A percentile compares a stretch with the other conserved stretches of the same genome.
Conservation (phyloP, 1,140 invertebrate species). For the Stegodyphus dumicola region DNA sequence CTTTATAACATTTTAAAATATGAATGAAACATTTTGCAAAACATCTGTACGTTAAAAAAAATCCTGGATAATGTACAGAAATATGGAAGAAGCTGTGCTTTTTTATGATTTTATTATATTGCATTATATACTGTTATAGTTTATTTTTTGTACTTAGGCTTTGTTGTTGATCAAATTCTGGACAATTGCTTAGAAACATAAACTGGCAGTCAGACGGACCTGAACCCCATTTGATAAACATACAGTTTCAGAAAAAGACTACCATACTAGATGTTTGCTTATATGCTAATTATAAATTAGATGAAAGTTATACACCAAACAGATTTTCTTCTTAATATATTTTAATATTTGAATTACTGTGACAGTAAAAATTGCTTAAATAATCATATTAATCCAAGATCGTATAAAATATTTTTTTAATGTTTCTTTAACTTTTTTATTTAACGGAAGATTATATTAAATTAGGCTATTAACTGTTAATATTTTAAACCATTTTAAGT, state of each 20-base stretch:
- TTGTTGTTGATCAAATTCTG: conserved; percentile 95
- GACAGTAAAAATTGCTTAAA: conserved; percentile 94
- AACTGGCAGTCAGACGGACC: conserved; percentile 99
- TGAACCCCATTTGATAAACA: conserved; percentile 96
- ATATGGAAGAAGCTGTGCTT: no score
- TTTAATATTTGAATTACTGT: conserved; percentile 82
- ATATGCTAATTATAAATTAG: conserved; percentile 97
- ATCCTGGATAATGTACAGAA: no score
- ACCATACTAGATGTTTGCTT: conserved; percentile 95
- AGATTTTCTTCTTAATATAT: conserved; percentile 70
- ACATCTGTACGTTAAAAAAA: no score
- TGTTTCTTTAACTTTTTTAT: no score
- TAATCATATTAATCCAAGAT: conserved; percentile 72
- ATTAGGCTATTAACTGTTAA: no score
- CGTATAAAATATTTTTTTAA: no score
- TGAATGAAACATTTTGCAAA: no score
- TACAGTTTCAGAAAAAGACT: conserved; percentile 96
- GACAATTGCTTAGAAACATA: conserved; percentile 96
- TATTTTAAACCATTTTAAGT: no score
- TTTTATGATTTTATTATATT: no score
- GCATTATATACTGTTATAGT: no score
- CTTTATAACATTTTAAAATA: no score
- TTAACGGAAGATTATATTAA: no score
- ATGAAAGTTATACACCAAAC: conserved; percentile 98
- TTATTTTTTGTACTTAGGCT: conserved; percentile 74